Conservation (phyloP, 1,140 invertebrate species). For the Melanaphis sacchari region DNA sequence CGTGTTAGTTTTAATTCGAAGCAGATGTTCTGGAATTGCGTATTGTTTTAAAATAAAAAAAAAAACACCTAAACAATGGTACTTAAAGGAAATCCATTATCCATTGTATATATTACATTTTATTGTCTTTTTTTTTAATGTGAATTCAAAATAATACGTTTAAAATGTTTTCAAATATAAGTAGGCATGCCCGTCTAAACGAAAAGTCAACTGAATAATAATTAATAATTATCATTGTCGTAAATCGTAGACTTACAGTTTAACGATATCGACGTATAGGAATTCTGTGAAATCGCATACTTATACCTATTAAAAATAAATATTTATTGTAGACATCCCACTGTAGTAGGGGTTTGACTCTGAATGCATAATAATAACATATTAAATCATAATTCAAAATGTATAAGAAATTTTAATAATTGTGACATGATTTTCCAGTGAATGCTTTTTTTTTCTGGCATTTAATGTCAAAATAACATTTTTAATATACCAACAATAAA, state of each 20-base stretch:
- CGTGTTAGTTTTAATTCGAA: conserved; percentile 12
- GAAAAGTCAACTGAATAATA: neutral
- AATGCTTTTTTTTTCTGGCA: neutral
- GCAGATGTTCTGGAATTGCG: neutral
- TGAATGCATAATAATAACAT: neutral
- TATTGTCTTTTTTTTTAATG: neutral
- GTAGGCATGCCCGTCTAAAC: neutral
- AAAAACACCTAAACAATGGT: neutral
- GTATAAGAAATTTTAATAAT: neutral
- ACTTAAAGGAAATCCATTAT: conserved; percentile 38
- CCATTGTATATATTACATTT: neutral
- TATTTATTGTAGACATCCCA: neutral
- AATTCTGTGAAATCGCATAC: neutral
- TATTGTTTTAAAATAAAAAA: conserved; percentile 1
- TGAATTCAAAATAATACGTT: neutral
- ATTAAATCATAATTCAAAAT: too few relatives aligned
- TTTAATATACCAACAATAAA: neutral
- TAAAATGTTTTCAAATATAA: neutral
- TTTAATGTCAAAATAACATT: neutral
- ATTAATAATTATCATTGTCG: neutral
- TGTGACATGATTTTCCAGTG: neutral
- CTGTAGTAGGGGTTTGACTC: neutral
- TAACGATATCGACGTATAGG: neutral
- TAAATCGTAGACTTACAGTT: neutral
- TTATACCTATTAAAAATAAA: neutral